Percentiles rank a stretch among this genome's conserved stretches.
These are phyloP conservation scores for Hylia prasina DNA, from an alignment of 2,113 vertebrate genomes.

Conservation along the genomic window DNA sequence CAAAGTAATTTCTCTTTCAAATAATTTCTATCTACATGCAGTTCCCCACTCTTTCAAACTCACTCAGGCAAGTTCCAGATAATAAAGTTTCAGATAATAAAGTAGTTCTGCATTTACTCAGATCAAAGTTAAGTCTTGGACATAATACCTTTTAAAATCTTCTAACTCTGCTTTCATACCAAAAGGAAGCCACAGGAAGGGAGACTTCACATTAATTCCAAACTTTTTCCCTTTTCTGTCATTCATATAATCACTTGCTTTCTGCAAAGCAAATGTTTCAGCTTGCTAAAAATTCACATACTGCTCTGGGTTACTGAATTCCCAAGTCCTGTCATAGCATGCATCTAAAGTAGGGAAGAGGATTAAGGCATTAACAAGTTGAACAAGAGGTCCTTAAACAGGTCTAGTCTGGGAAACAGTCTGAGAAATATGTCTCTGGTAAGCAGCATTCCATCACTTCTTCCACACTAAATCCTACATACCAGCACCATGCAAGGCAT, in stretches of 20 bases:
- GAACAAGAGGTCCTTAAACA: conserved; percentile 50
- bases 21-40: background rate
- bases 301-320: background rate
- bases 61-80: background rate
- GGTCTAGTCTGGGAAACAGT: conserved; percentile 4
- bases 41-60: background rate
- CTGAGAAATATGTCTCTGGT: background rate
- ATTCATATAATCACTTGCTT: background rate
- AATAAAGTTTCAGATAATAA: background rate
- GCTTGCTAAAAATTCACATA: background rate
- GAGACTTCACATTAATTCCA: background rate
- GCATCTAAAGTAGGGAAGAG: background rate
- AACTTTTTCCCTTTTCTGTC: background rate
- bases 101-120: background rate
- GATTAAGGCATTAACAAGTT: conserved; percentile 54
- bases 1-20: background rate
- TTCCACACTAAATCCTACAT: background rate
- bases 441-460: conserved; percentile 27
- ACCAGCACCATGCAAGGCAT: background rate
- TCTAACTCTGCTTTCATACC: background rate
- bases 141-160: background rate
- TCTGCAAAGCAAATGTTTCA: background rate
- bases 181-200: background rate
- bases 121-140: background rate
- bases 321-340: background rate